Percentiles rank a stretch among this genome's conserved stretches.
Evolutionary conservation across 2,888 invertebrate species (phyloP).

Genomic region (Andricus quercusramuli): DNA sequence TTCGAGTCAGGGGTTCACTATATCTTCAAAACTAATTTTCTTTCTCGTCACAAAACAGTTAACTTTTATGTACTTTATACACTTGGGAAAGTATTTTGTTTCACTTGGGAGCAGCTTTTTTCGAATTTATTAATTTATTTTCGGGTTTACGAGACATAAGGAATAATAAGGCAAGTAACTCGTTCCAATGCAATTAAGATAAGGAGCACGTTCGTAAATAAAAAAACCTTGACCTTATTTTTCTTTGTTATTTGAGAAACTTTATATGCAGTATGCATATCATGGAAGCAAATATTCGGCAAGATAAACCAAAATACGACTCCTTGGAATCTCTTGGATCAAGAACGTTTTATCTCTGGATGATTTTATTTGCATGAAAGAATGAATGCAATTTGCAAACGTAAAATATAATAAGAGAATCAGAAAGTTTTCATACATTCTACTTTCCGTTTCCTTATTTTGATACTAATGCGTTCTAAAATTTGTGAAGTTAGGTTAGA

Average conservation of each 20-base stretch:
- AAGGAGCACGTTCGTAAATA: conserved; percentile 53
- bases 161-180: conserved; percentile 58
- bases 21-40: conserved; percentile 3
- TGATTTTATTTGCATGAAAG: background rate
- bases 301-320: conserved; percentile 61
- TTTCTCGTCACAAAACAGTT: conserved; percentile 6
- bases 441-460: background rate
- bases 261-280: conserved; percentile 55
- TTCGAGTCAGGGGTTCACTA: conserved; percentile 4
- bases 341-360: conserved; percentile 50
- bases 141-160: conserved; percentile 31
- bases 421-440: background rate
- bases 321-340: conserved; percentile 59
- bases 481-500: background rate
- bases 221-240: conserved; percentile 14
- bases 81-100: background rate
- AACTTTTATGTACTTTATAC: background rate
- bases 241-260: conserved; percentile 40
- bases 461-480: background rate
- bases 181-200: conserved; percentile 70
- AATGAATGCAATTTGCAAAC: background rate
- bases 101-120: background rate
- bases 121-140: conserved; percentile 44
- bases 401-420: background rate
- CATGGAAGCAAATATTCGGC: conserved; percentile 59